Evolutionary conservation across 2,888 invertebrate species (phyloP).

Genomic region (Andrena dorsata): DNA sequence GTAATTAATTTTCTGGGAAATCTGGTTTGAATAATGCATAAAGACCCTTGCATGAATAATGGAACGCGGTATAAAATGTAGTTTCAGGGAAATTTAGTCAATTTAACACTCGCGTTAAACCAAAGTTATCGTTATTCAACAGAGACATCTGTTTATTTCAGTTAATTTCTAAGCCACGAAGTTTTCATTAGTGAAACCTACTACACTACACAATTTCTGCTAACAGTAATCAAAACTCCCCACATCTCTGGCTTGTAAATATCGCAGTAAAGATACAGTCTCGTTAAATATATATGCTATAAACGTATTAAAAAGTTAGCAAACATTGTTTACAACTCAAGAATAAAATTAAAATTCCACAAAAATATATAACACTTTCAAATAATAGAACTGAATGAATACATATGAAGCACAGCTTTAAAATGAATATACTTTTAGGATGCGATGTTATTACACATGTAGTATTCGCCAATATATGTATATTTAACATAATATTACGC

Average conservation of each 20-base stretch:
- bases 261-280: neutral
- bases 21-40: conserved; percentile 22
- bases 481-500: too few relatives aligned
- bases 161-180: neutral
- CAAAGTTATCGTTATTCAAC: neutral
- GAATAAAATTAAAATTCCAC: too few relatives aligned
- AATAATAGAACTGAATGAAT: neutral
- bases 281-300: too few relatives aligned
- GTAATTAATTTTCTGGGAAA: conserved; percentile 24
- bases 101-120: neutral
- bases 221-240: too few relatives aligned
- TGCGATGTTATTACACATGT: too few relatives aligned
- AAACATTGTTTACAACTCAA: too few relatives aligned
- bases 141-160: neutral
- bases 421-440: too few relatives aligned
- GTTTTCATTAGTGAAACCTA: neutral
- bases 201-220: neutral
- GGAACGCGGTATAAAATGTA: conserved; percentile 3
- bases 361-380: neutral
- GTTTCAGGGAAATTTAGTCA: neutral
- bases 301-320: too few relatives aligned
- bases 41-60: conserved; percentile 20
- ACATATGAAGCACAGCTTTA: too few relatives aligned
- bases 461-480: too few relatives aligned
- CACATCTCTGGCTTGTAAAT: neutral